phyloP scores from a whole-genome alignment of 2,797 vertebrate genomes.

The Poecilia wingei region DNA sequence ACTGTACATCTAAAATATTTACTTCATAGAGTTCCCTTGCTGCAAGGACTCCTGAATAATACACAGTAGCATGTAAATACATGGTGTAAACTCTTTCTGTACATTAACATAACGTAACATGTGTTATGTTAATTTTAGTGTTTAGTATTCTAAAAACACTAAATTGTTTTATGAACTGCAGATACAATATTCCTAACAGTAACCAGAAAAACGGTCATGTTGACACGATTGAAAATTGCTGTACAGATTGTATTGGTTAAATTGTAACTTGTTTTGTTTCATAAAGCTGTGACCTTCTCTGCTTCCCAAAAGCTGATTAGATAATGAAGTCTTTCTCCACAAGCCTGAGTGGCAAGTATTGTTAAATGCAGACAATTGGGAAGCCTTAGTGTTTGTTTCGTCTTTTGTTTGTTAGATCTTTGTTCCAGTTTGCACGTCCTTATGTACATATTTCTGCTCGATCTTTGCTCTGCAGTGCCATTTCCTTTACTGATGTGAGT shows the following conservation, averaged over 20 bases:
- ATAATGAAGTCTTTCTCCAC: slow-evolving; percentile 48
- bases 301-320: slow-evolving; percentile 62
- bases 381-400: slow-evolving; percentile 11
- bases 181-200: neutral
- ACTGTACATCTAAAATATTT: neutral
- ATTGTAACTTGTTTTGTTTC: neutral
- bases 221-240: neutral
- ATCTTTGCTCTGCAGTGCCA: slow-evolving; percentile 20
- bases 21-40: neutral
- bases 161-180: neutral
- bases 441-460: slow-evolving; percentile 28
- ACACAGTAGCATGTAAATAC: neutral
- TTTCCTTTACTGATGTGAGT: slow-evolving; percentile 34
- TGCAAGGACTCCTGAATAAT: neutral
- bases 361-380: slow-evolving; percentile 11
- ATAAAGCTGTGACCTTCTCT: slow-evolving; percentile 28
- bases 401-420: slow-evolving; percentile 33
- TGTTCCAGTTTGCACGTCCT: slow-evolving; percentile 28
- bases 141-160: neutral
- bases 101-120: too few species aligned
- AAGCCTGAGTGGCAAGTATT: slow-evolving; percentile 8
- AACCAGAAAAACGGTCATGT: neutral
- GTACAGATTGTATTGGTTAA: neutral
- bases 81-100: neutral
- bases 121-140: neutral